These are phyloP conservation scores for Limanda limanda DNA, from an alignment of 2,113 vertebrate species.

Conservation along the genomic window DNA sequence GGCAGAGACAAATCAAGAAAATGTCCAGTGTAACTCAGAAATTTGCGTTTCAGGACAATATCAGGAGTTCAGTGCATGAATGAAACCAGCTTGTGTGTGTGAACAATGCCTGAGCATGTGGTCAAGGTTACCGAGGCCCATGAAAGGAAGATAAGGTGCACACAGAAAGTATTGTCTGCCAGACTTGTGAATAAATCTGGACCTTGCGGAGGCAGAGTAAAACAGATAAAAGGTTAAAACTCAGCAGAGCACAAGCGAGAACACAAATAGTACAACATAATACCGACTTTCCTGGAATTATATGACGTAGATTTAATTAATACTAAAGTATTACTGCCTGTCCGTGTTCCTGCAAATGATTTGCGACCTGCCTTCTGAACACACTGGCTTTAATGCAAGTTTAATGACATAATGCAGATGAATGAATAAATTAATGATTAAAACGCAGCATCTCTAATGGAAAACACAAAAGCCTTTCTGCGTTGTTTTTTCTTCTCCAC, in stretches of 20 bases:
- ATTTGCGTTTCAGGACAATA: too few species aligned
- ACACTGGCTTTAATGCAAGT: not conserved
- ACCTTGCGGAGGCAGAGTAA: not conserved
- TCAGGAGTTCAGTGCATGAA: too few species aligned
- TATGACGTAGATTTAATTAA: constrained; percentile 36
- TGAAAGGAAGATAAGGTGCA: too few species aligned
- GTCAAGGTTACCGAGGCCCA: too few species aligned
- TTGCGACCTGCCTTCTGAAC: constrained; percentile 41
- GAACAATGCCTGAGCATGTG: too few species aligned
- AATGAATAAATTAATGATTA: constrained; percentile 57
- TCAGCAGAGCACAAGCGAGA: not conserved
- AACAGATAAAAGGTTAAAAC: constrained; percentile 9
- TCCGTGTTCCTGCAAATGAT: constrained; percentile 28
- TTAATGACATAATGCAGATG: constrained; percentile 44
- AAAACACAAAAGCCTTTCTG: constrained; percentile 33
- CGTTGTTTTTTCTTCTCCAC: not conserved
- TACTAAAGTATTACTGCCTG: constrained; percentile 33
- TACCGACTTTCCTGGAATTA: constrained; percentile 8
- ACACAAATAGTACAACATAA: constrained; percentile 2
- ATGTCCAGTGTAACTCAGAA: too few species aligned
- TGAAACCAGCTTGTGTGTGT: too few species aligned
- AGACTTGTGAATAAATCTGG: too few species aligned
- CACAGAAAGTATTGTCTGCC: too few species aligned
- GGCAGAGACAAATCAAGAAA: too few species aligned
- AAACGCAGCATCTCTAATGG: not conserved